Base-by-base conservation (phyloP, 2,113 vertebrate species). In the Laticauda colubrina region DNA sequence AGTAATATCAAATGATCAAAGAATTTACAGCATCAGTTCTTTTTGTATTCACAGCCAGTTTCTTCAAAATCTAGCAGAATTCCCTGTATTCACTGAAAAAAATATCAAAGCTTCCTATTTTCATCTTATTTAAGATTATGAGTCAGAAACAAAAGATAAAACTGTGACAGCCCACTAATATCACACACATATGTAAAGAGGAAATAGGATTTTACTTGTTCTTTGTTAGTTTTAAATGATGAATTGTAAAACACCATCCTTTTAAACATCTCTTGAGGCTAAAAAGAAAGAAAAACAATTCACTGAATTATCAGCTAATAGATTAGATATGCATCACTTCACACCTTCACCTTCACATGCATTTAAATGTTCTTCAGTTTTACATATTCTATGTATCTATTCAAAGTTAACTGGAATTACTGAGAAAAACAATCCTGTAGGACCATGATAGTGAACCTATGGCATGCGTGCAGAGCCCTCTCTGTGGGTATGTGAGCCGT, bases 241-340 rank as follows among this genome's bases (percentile, higher is more conserved):
- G 98, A 98, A 98, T 99, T 99, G 98, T 98, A 99, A 96, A 99
- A 98, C 97, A 99, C 99, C 99, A 99, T 99, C 97, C 99, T 98
- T 97, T 99, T 99, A 96, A 99, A 97, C 99, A 99, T 99, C 98
- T 99, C 98, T 91, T 98, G 98, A 64, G 99, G 98, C 99, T 99
- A 98, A 93, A 93, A 98, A 98, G 94, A 97, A 96, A 97, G 97
- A 89, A 97, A 94, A 64, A 90, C 96, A 95, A 92, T 96, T 93
- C 55, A 91, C 96, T 94, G 97, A 92, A 93, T 89, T 21, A 91
- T 29, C 9, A 26, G 20, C 97, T 97, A 97, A 94, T 54, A 89
- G 90, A n/a, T 89, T 61, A 91, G 18, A 20, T 4, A 88, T 18
- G 7, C 57, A 89, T 45, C 24, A 2, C 24, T 59, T 14, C 56